Evolutionary conservation across 2,113 vertebrate species (phyloP).

Genomic region (Centropus bengalensis): DNA sequence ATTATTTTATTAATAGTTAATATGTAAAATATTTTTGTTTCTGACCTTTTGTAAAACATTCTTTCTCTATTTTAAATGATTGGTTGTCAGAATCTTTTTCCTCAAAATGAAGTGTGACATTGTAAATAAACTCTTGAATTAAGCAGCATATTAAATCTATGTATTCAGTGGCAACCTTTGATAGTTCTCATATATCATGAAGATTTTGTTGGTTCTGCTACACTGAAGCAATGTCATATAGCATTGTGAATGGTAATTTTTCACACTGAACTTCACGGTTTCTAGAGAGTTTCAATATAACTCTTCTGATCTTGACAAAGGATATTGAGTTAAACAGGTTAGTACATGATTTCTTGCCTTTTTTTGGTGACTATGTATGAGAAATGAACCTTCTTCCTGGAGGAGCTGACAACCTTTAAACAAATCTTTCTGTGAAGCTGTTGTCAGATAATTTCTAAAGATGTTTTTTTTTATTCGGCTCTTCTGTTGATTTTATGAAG

Average conservation of each 20-base stretch:
- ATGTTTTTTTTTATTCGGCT: not conserved
- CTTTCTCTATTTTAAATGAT: slow-evolving; percentile 48
- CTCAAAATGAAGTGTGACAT: slow-evolving; percentile 33
- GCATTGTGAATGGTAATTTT: slow-evolving; percentile 33
- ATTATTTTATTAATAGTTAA: slow-evolving; percentile 61
- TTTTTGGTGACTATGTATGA: not conserved
- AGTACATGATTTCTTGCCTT: not conserved
- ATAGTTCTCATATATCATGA: slow-evolving; percentile 48
- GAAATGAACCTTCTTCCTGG: not conserved
- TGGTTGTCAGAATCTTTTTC: slow-evolving; percentile 50
- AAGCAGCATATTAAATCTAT: slow-evolving; percentile 52
- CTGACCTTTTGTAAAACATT: slow-evolving; percentile 71
- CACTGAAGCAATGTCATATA: slow-evolving; percentile 30
- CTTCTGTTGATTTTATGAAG: not conserved
- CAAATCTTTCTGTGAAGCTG: not conserved
- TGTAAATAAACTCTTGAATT: slow-evolving; percentile 64
- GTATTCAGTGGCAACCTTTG: slow-evolving; percentile 53
- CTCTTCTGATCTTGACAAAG: not conserved
- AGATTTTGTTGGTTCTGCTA: slow-evolving; percentile 50
- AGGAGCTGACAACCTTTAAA: not conserved
- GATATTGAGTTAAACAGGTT: not conserved
- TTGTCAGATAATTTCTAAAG: not conserved
- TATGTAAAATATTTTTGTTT: slow-evolving; percentile 63
- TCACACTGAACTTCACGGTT: slow-evolving; percentile 38
- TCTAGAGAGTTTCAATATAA: slow-evolving; percentile 21